A percentile compares a stretch with the other conserved stretches of the same genome.
Evolutionary conservation across 2,113 vertebrate genomes (phyloP).

Genomic region (Pholis gunnellus): DNA sequence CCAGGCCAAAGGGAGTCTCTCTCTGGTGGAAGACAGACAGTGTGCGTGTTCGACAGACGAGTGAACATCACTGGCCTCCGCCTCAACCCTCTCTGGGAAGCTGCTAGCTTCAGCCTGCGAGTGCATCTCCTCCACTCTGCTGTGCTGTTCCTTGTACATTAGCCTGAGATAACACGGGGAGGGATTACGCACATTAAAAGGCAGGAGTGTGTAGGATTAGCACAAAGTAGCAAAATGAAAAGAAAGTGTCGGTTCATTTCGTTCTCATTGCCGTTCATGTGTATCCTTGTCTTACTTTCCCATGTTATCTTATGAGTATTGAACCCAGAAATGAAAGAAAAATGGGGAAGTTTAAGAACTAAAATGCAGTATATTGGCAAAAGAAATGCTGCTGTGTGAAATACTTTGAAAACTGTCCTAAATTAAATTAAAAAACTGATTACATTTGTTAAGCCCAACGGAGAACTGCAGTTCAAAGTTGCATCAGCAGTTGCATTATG

Average conservation of each 20-base stretch:
- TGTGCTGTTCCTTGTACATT: constrained; percentile 47
- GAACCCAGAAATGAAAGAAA: neutral
- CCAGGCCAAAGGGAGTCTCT: constrained; percentile 68
- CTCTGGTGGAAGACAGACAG: constrained; percentile 73
- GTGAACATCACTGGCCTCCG: constrained; percentile 76
- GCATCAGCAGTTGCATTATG: constrained; percentile 39
- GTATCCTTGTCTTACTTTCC: neutral
- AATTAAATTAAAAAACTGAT: constrained; percentile 44
- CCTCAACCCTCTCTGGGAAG: constrained; percentile 82
- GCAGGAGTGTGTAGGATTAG: constrained; percentile 55
- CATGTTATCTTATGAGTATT: neutral
- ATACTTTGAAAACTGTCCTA: constrained; percentile 8
- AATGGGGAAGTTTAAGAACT: neutral
- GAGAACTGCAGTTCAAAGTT: constrained; percentile 37
- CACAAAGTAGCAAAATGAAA: constrained; percentile 37
- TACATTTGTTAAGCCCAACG: constrained; percentile 21
- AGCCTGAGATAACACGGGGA: constrained; percentile 52
- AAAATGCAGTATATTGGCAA: neutral
- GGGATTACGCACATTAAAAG: constrained; percentile 61
- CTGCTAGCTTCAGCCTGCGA: constrained; percentile 64
- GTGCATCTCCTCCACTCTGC: constrained; percentile 62
- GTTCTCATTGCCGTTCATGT: neutral
- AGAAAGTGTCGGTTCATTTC: constrained; percentile 6
- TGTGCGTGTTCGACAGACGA: constrained; percentile 77
- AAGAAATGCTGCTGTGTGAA: neutral